Evolutionary conservation across 2,888 invertebrate genomes (phyloP).

Genomic region (Melanargia galathea): DNA sequence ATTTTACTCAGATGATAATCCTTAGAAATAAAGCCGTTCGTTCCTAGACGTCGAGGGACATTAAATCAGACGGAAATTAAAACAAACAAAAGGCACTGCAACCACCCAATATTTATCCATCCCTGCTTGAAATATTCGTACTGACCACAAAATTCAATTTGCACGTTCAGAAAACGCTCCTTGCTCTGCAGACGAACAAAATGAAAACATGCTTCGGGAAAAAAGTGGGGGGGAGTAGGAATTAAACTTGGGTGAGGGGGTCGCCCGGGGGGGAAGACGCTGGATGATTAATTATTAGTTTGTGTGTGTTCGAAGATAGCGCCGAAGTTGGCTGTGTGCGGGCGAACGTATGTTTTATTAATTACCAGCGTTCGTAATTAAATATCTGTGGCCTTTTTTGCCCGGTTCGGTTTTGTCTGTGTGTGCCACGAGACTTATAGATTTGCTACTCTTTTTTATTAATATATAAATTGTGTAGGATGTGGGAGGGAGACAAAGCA

Average conservation of each 20-base stretch:
- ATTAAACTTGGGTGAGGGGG: constrained; percentile 69
- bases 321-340: constrained; percentile 40
- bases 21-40: no score
- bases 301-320: constrained; percentile 77
- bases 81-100: constrained; percentile 39
- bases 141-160: constrained; percentile 81
- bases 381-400: constrained; percentile 31
- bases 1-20: no score
- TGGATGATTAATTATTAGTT: constrained; percentile 82
- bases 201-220: constrained; percentile 75
- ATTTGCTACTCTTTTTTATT: neutral
- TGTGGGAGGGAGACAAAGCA: neutral
- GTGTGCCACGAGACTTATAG: constrained; percentile 8
- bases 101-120: constrained; percentile 69
- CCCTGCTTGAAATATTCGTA: constrained; percentile 70
- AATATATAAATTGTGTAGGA: neutral
- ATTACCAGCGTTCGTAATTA: constrained; percentile 41
- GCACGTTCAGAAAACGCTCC: constrained; percentile 57
- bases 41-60: constrained; percentile 1
- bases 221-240: constrained; percentile 70
- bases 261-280: constrained; percentile 61
- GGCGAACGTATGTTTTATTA: constrained; percentile 45
- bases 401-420: constrained; percentile 17
- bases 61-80: constrained; percentile 33
- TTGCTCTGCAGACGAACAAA: constrained; percentile 68